Evolutionary conservation across 2,797 vertebrate genomes (phyloP).

Genomic region (Sebastes oblongus): DNA sequence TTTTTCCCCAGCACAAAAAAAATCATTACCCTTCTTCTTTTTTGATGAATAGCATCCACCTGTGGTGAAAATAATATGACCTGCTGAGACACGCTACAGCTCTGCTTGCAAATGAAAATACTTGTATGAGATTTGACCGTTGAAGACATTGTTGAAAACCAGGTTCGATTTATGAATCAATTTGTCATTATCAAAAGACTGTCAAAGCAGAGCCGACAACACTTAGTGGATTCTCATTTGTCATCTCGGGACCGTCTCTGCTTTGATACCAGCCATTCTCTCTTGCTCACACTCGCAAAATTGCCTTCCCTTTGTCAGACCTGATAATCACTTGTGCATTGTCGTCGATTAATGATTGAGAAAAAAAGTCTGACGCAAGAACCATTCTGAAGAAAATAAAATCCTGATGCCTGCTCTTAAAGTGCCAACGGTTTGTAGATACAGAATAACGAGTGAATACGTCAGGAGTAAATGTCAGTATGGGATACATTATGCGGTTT

Average conservation of each 20-base stretch:
- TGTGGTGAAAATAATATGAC: slow-evolving; percentile 19
- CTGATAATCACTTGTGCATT: slow-evolving; percentile 47
- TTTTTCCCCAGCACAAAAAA: background rate
- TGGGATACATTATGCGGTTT: background rate
- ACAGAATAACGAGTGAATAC: slow-evolving; percentile 16
- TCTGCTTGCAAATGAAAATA: slow-evolving; percentile 33
- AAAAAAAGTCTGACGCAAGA: slow-evolving; percentile 6
- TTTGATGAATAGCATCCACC: slow-evolving; percentile 23
- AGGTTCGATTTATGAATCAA: slow-evolving; percentile 59
- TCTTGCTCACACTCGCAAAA: slow-evolving; percentile 37
- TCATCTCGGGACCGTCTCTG: slow-evolving; percentile 26
- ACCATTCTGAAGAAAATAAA: background rate
- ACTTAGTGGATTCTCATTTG: slow-evolving; percentile 48
- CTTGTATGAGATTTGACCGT: slow-evolving; percentile 26
- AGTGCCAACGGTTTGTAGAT: background rate
- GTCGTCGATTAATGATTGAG: slow-evolving; percentile 30
- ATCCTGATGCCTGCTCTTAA: background rate
- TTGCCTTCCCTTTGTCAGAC: slow-evolving; percentile 49
- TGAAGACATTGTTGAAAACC: slow-evolving; percentile 43
- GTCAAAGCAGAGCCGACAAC: slow-evolving; percentile 32
- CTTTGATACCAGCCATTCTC: slow-evolving; percentile 35
- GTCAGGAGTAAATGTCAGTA: slow-evolving; percentile 10
- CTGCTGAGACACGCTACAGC: slow-evolving; percentile 6
- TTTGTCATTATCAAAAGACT: slow-evolving; percentile 56
- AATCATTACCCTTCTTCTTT: background rate